A percentile compares a stretch with the other conserved stretches of the same genome.
Evolutionary conservation across 2,113 vertebrate species (phyloP).

Genomic region (Corythaixoides concolor): DNA sequence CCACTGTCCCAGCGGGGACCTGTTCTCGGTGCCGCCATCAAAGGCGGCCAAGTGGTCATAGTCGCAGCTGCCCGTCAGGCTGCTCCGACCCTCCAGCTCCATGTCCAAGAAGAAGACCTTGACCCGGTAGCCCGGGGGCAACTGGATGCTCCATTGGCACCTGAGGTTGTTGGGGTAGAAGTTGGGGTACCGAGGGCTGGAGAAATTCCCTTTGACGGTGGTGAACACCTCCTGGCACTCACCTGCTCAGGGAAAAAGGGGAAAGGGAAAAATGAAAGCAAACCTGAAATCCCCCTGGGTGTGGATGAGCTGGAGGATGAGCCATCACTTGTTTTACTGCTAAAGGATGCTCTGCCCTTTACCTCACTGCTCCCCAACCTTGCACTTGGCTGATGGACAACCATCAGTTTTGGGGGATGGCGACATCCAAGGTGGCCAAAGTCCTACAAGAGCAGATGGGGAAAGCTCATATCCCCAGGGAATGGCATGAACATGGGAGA

Average conservation of each 20-base stretch:
- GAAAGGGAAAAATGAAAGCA: background rate
- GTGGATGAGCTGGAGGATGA: background rate
- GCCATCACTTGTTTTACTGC: background rate
- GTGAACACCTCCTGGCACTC: constrained; percentile 92
- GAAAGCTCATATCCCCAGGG: background rate
- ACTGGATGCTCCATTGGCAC: constrained; percentile 89
- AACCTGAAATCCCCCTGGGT: background rate
- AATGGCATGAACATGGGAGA: background rate
- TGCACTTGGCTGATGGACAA: fast-evolving
- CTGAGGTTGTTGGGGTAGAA: constrained; percentile 97
- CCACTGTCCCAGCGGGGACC: constrained; percentile 85
- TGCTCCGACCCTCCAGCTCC: constrained; percentile 89
- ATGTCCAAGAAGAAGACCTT: constrained; percentile 87
- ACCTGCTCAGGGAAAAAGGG: constrained; percentile 66
- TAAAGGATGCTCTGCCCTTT: background rate
- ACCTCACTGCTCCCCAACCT: background rate
- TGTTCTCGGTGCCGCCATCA: constrained; percentile 79
- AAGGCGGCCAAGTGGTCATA: constrained; percentile 88
- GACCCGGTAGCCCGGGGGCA: constrained; percentile 81
- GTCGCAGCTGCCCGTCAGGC: constrained; percentile 84
- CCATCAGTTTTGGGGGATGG: background rate
- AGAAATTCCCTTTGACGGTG: constrained; percentile 85
- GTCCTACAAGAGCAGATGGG: background rate
- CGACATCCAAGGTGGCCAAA: background rate
- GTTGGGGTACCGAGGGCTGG: constrained; percentile 88